Conservation (phyloP, 2,888 invertebrate genomes). For the Elysia crispata region DNA sequence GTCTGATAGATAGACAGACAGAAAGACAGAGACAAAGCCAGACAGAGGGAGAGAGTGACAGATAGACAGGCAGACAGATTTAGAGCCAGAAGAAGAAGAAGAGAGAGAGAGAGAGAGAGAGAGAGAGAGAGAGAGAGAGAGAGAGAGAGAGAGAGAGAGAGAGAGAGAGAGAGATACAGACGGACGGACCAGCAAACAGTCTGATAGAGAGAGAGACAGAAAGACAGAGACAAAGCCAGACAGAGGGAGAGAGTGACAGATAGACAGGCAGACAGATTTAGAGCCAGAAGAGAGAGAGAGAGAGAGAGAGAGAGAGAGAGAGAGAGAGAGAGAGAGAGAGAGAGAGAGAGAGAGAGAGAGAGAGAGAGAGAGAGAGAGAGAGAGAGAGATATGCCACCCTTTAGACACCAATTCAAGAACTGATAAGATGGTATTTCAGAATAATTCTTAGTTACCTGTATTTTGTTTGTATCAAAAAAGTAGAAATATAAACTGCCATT, state of each 20-base stretch:
- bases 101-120: background rate
- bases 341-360: background rate
- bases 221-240: background rate
- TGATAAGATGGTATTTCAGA: too few species aligned
- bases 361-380: background rate
- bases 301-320: background rate
- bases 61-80: too few species aligned
- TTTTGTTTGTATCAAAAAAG: too few species aligned
- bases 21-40: background rate
- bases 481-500: too few species aligned
- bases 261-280: too few species aligned
- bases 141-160: background rate
- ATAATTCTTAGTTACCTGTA: too few species aligned
- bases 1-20: slow-evolving; percentile 25
- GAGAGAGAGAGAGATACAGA: background rate
- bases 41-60: background rate
- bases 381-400: background rate
- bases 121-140: background rate
- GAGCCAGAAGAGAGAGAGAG: background rate
- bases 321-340: background rate
- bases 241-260: background rate
- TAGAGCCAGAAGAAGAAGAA: background rate
- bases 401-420: too few species aligned
- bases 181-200: too few species aligned
- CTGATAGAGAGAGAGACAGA: background rate